Evolutionary conservation across 2,113 vertebrate species (phyloP).

Genomic region (Pogonocichla stellata): DNA sequence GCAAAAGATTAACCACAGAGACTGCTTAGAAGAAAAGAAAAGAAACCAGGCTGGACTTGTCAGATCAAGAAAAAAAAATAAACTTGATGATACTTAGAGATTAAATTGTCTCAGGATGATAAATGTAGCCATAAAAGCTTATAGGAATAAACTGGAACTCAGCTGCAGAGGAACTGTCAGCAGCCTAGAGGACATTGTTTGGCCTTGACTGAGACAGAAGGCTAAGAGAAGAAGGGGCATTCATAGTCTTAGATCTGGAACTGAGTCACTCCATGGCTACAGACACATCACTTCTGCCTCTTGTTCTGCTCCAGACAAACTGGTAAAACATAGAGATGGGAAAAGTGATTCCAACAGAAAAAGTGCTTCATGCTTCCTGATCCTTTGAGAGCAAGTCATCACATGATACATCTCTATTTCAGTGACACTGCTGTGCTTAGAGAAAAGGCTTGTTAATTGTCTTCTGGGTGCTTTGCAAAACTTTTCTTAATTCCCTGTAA

Average conservation of each 20-base stretch:
- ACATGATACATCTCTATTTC: background rate
- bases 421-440: background rate
- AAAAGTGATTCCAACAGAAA: background rate
- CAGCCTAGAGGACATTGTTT: background rate
- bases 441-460: background rate
- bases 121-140: conserved; percentile 48
- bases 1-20: conserved; percentile 54
- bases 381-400: background rate
- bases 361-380: background rate
- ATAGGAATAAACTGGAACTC: conserved; percentile 40
- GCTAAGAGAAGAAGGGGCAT: background rate
- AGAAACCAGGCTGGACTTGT: conserved; percentile 11
- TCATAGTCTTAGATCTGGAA: background rate
- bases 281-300: background rate
- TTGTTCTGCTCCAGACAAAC: background rate
- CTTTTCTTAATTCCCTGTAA: background rate
- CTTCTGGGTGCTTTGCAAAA: conserved; percentile 6
- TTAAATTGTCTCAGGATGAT: conserved; percentile 54
- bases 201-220: background rate
- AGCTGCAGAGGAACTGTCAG: background rate
- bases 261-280: background rate
- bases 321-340: background rate
- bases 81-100: conserved; percentile 50
- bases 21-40: conserved; percentile 20
- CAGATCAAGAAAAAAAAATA: conserved; percentile 39